These are phyloP conservation scores for Papilio polyxenes DNA, from an alignment of 1,140 invertebrate genomes.

Conservation along the genomic window DNA sequence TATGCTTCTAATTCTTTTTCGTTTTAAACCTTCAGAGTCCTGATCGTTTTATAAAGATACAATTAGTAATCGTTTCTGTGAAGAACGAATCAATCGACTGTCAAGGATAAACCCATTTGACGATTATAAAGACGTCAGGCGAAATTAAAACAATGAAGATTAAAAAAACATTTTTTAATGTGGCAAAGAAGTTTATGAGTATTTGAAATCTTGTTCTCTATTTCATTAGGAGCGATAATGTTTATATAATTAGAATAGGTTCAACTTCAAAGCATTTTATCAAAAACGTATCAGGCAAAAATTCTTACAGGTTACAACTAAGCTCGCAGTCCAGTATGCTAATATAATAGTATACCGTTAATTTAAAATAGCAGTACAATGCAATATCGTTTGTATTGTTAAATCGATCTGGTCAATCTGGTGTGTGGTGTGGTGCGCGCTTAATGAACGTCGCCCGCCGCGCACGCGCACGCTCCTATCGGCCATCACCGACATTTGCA, in stretches of 20 bases:
- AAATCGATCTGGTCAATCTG: conserved; percentile 26
- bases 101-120: conserved; percentile 7
- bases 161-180: not conserved
- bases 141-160: conserved; percentile 6
- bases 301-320: too few species aligned
- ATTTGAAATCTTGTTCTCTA: not conserved
- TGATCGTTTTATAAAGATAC: conserved; percentile 35
- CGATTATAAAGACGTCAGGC: conserved; percentile 10
- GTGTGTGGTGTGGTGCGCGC: conserved; percentile 18
- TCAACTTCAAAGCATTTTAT: not conserved
- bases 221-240: not conserved
- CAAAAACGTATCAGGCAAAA: too few species aligned
- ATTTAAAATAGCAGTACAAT: conserved; percentile 11
- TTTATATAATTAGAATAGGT: not conserved
- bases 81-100: conserved; percentile 23
- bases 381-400: conserved; percentile 31
- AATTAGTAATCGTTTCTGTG: conserved; percentile 35
- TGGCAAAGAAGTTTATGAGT: not conserved
- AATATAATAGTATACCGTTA: not conserved
- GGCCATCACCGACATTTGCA: conserved; percentile 22
- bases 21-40: not conserved
- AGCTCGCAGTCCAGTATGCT: not conserved
- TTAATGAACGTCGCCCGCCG: conserved; percentile 33
- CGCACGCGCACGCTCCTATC: not conserved
- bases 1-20: not conserved